Evolutionary conservation across 2,797 vertebrate species (phyloP).

Genomic region (Myotis myotis): DNA sequence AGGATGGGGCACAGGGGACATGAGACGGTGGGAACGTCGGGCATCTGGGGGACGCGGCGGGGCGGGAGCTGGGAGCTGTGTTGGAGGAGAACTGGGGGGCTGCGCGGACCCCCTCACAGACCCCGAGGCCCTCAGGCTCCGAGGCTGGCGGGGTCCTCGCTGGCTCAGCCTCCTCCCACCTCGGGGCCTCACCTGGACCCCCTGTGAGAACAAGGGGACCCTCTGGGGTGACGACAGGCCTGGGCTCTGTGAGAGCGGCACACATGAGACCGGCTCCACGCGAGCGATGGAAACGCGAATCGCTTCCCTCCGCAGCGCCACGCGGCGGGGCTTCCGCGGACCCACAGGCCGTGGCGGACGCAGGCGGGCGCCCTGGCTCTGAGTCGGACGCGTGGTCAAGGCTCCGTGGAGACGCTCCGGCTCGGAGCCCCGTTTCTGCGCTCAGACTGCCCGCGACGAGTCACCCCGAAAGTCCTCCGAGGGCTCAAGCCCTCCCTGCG

Average conservation of each 20-base stretch:
- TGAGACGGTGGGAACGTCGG: accelerated
- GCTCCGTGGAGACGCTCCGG: too few relatives aligned
- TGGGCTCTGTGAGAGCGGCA: conserved; percentile 28
- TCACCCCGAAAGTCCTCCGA: too few relatives aligned
- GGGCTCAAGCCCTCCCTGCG: too few relatives aligned
- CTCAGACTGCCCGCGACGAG: too few relatives aligned
- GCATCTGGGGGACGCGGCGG: not conserved
- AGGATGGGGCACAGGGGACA: not conserved
- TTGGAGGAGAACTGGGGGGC: not conserved
- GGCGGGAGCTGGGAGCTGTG: accelerated
- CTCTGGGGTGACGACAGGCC: conserved; percentile 30
- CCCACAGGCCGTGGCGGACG: too few relatives aligned
- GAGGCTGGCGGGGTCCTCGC: not conserved
- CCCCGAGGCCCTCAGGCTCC: not conserved
- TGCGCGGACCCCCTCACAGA: not conserved
- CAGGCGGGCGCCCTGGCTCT: too few relatives aligned
- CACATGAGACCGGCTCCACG: conserved; percentile 35
- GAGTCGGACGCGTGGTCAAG: too few relatives aligned
- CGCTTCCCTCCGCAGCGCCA: too few relatives aligned
- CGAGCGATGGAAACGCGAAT: not conserved
- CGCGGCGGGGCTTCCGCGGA: too few relatives aligned
- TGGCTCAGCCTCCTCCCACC: not conserved
- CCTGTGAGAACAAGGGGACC: not conserved
- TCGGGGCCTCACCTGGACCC: not conserved
- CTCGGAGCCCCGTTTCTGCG: too few relatives aligned